A percentile compares a stretch with the other conserved stretches of the same genome.
phyloP scores from a whole-genome alignment of 2,797 vertebrate genomes.

The Sebastes diaconus region DNA sequence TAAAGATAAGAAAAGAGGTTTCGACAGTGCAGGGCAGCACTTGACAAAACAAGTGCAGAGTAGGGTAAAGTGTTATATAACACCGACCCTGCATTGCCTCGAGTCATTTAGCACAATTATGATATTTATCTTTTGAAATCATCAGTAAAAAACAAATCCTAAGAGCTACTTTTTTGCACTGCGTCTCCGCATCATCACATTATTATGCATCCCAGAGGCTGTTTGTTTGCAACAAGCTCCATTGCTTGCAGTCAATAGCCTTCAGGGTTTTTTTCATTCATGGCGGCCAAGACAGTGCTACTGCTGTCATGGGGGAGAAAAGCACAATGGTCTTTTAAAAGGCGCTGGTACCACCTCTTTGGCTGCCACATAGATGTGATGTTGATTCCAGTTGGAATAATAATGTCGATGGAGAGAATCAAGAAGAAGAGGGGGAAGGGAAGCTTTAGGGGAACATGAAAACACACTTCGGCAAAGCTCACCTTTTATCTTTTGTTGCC shows the following conservation, averaged over 20 bases:
- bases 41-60: background rate
- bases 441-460: background rate
- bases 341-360: slow-evolving; percentile 74
- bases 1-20: background rate
- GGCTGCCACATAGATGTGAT: slow-evolving; percentile 67
- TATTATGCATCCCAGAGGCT: slow-evolving; percentile 68
- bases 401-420: slow-evolving; percentile 46
- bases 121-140: background rate
- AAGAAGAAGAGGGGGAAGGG: background rate
- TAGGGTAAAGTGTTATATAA: background rate
- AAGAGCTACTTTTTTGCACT: slow-evolving; percentile 13
- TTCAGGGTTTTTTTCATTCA: slow-evolving; percentile 55
- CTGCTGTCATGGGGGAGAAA: slow-evolving; percentile 67
- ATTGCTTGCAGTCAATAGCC: slow-evolving; percentile 66
- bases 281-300: slow-evolving; percentile 62
- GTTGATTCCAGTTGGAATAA: slow-evolving; percentile 59
- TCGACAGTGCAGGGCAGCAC: background rate
- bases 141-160: background rate
- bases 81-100: background rate
- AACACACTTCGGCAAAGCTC: background rate
- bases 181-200: slow-evolving; percentile 42
- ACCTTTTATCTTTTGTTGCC: background rate
- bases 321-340: slow-evolving; percentile 72
- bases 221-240: slow-evolving; percentile 58
- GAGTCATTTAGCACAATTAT: background rate